Base-by-base conservation (phyloP, 37 sponge, comb jelly and placozoan genomes). In the Cladorhizidae sp. region DNA sequence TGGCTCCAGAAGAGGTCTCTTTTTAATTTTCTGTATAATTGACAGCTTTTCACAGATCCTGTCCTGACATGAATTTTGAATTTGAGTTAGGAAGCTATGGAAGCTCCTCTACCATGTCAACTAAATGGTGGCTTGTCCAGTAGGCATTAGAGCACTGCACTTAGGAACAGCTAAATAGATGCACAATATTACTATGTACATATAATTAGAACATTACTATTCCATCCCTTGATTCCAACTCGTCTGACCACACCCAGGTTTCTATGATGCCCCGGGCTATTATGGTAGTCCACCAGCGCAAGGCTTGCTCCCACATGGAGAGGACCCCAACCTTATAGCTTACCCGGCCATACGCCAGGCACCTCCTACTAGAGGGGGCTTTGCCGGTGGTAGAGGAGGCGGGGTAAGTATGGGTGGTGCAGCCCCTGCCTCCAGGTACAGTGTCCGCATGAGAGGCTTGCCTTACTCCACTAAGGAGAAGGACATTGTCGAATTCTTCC, bases 381-480 rank as follows among this genome's bases (percentile, higher is more conserved):
- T 22, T 43, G 85, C 85, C 25, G 49, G 9, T 5, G 9, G 49
- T 45, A 45, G 49, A 45, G 81, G 79, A 15, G 32, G 32, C 21
- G 67, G 76, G 18, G 58, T 38, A 0, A 54, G 62, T 17, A 15
- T 32, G 35, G 68, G 39, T 18, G 15, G 11, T 23, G 71, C 40
- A 41, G 11, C 52, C 36, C 79, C 84, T 38, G 20, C 49, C 79
- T 9, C 26, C 23, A 31, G 59, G 22, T 79, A 77, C 70, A 21
- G 26, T 31, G 87, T 96, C 20, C 73, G 83, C 0, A 86, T 96
- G 95, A 77, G 97, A 65, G 97, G 97, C 9, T 87, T 96, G 2
- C 97, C 97, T 5, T 96, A 64, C 45, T 86, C 91, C 1, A 80
- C 92, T 14, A 80, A 74, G 6, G 89, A 96, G 73, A 80, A 88